Conservation (phyloP, 2,888 invertebrate species). For the Melinaea menophilus region DNA sequence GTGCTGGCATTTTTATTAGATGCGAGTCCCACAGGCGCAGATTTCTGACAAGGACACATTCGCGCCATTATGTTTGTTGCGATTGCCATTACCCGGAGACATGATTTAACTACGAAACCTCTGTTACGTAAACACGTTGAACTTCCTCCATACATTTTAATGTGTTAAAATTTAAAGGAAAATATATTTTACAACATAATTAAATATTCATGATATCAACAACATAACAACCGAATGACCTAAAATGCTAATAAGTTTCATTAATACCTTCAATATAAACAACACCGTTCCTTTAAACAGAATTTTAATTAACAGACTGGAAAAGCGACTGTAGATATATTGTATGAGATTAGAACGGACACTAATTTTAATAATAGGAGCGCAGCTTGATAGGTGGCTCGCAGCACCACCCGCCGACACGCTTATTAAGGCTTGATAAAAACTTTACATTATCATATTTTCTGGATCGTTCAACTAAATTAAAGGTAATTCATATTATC, state of each 20-base stretch:
- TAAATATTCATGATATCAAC: no score
- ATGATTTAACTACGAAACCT: conserved; percentile 2
- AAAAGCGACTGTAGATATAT: conserved; percentile 29
- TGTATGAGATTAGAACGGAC: conserved; percentile 31
- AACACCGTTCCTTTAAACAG: background rate
- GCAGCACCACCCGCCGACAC: conserved; percentile 36
- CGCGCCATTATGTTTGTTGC: conserved; percentile 37
- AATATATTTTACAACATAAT: no score
- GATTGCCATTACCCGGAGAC: conserved; percentile 7
- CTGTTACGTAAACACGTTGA: background rate
- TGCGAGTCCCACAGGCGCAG: conserved; percentile 61
- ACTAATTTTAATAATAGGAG: conserved; percentile 43
- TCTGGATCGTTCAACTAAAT: conserved; percentile 72
- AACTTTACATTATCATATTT: conserved; percentile 74
- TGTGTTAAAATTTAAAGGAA: no score
- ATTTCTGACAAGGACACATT: conserved; percentile 62
- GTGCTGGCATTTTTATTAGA: conserved; percentile 70
- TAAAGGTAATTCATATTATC: conserved; percentile 74
- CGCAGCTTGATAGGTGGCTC: conserved; percentile 34
- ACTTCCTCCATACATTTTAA: background rate
- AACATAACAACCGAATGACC: no score
- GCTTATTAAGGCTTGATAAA: conserved; percentile 66
- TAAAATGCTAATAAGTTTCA: background rate
- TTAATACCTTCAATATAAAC: conserved; percentile 2
- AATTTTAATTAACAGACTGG: conserved; percentile 23